A percentile compares a stretch with the other conserved stretches of the same genome.
These are phyloP conservation scores for Hyposoter didymator DNA, from an alignment of 2,888 invertebrate species.

Conservation along the genomic window DNA sequence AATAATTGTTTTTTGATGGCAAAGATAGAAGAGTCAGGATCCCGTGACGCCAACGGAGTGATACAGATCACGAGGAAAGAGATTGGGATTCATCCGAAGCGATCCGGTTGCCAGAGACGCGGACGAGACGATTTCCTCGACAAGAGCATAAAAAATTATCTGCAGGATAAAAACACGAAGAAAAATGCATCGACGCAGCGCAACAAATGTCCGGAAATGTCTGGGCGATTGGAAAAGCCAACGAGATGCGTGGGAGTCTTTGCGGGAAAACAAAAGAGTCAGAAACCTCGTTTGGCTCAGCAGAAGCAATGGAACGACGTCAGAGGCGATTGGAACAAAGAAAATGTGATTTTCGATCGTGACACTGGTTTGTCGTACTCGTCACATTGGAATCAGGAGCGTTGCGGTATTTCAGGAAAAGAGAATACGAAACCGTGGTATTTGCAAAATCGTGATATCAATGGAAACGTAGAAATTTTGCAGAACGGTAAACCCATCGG, in stretches of 20 bases:
- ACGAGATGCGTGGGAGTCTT: neutral
- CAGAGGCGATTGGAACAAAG: slow-evolving; percentile 15
- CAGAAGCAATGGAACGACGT: slow-evolving; percentile 2
- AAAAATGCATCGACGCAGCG: slow-evolving; percentile 15
- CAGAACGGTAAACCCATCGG: slow-evolving; percentile 5
- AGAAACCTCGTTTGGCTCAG: neutral
- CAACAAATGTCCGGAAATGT: slow-evolving; percentile 2
- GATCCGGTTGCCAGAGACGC: slow-evolving; percentile 41
- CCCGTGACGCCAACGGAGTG: slow-evolving; percentile 63
- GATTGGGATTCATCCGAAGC: slow-evolving; percentile 34
- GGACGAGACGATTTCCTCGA: slow-evolving; percentile 62
- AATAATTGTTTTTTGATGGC: slow-evolving; percentile 19
- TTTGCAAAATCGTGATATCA: slow-evolving; percentile 46
- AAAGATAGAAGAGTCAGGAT: slow-evolving; percentile 68
- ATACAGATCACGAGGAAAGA: slow-evolving; percentile 42
- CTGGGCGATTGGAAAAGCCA: slow-evolving; percentile 29
- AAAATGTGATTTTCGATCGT: neutral
- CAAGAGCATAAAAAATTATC: slow-evolving; percentile 65
- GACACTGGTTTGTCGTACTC: slow-evolving; percentile 16
- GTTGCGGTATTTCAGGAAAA: neutral
- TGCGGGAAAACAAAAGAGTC: neutral
- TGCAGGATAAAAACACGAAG: slow-evolving; percentile 41
- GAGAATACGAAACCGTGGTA: neutral
- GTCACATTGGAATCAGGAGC: neutral
- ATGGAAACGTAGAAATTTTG: slow-evolving; percentile 44